Conservation (phyloP, 2,888 invertebrate species). For the Parascotia fuliginaria region DNA sequence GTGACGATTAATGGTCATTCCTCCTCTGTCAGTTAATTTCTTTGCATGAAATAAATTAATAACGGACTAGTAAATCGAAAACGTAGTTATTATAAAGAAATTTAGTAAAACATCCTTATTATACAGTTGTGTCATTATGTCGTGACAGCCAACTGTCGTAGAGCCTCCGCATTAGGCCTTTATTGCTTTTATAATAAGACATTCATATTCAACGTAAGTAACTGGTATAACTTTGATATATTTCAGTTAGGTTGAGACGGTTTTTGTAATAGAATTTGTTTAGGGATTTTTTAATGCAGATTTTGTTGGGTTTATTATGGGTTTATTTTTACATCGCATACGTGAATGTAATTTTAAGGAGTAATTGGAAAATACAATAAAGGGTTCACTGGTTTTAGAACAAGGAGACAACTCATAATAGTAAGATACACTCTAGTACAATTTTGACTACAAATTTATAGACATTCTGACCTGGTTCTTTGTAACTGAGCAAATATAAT, state of each 20-base stretch:
- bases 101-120: constrained; percentile 11
- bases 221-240: constrained; percentile 20
- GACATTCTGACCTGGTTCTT: too few species aligned
- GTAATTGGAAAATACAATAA: too few species aligned
- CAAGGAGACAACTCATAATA: too few species aligned
- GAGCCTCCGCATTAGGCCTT: constrained; percentile 35
- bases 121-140: constrained; percentile 7
- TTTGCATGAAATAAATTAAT: neutral
- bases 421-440: too few species aligned
- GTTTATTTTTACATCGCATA: too few species aligned
- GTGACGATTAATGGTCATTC: too few species aligned
- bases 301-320: neutral
- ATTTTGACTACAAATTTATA: too few species aligned
- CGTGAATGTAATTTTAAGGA: too few species aligned
- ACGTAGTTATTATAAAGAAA: constrained; percentile 1
- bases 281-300: constrained; percentile 6
- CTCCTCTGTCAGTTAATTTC: too few species aligned
- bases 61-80: neutral
- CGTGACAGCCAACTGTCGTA: constrained; percentile 30
- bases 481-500: too few species aligned
- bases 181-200: constrained; percentile 45
- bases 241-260: constrained; percentile 15
- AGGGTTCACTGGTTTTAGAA: too few species aligned
- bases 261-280: too few species aligned
- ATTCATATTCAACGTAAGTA: constrained; percentile 49